Base-by-base conservation (phyloP, 2,113 vertebrate species). In the Leucopsar rothschildi region DNA sequence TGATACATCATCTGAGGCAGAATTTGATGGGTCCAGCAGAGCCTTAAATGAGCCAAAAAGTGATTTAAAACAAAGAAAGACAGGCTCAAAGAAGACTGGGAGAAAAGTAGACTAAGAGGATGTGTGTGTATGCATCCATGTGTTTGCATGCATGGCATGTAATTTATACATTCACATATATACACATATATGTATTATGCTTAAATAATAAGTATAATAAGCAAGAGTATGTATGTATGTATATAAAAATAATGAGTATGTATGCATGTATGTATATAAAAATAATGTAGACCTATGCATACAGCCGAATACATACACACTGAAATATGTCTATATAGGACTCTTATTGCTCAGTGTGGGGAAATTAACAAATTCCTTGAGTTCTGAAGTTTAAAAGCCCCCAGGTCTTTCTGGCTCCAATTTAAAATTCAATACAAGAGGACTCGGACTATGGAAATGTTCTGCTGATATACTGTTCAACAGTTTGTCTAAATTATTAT, bases 11-110 rank as follows among this genome's bases (percentile, higher is more conserved):
- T 59, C 20, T 84, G 13, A 75, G 12, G 15, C 16, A 86, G 44
- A 86, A 86, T 61, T 55, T 90, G 81, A 75, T 65, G 5, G 23
- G 49, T 79, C 28, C 12, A 68, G 18, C 21, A 86, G 60, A 84
- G 27, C 7, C 35, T 95, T 81, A 88, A 75, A 76, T 53, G 44
- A 92, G 25, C 9, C 25, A 40, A 88, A 75, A 88, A 77, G 13
- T 47, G 9, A 66, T 40, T 86, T 29, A 42, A 66, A 88, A 45
- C 16, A 70, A 77, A 53, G 50, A 76, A 76, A 75, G 22, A 37
- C 9, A 61, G 9, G 21, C 4, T 83, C 15, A 65, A 52, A 49
- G 28, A 79, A 45, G 12, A 27, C 31, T 65, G 10, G 13, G 16
- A 90, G 27, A 66, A 86, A 79, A 66, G 18, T 12, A 47, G 24